Percentiles rank a stretch among this genome's conserved stretches.
Conservation (phyloP, 2,888 invertebrate genomes). For the Cerastoderma edule region DNA sequence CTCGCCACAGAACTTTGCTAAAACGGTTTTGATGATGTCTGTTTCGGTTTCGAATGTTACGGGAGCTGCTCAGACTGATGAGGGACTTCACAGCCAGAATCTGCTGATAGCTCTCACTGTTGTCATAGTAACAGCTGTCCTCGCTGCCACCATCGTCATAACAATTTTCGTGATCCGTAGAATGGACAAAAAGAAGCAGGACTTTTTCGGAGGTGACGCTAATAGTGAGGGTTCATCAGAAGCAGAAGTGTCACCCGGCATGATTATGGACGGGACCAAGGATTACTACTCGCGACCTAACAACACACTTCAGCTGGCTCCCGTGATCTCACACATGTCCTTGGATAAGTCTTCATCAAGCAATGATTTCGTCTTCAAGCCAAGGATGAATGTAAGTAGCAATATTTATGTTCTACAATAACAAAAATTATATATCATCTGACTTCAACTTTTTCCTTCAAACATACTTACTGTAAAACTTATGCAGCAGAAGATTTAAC, state of each 20-base stretch:
- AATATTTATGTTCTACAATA: no score
- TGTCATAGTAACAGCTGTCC: conserved; percentile 73
- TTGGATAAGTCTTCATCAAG: conserved; percentile 34
- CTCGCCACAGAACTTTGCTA: conserved; percentile 54
- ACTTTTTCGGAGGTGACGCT: conserved; percentile 47
- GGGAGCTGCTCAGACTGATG: conserved; percentile 16
- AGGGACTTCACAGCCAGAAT: conserved; percentile 53
- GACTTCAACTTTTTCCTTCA: no score
- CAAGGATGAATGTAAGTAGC: conserved; percentile 60
- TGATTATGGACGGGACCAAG: conserved; percentile 43
- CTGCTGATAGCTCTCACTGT: conserved; percentile 72
- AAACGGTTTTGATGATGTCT: conserved; percentile 57
- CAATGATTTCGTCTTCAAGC: conserved; percentile 60
- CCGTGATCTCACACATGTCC: conserved; percentile 52
- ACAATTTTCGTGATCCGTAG: conserved; percentile 75
- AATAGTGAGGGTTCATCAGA: conserved; percentile 50
- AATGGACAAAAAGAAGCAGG: conserved; percentile 68
- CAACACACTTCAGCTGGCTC: conserved; percentile 45
- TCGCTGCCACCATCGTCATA: conserved; percentile 74
- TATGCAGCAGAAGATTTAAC: no score
- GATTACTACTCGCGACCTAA: conserved; percentile 47
- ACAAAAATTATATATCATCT: no score
- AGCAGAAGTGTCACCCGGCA: conserved; percentile 48
- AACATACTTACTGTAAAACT: no score
- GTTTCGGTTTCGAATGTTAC: conserved; percentile 62